Conservation (phyloP, 2,797 vertebrate species). For the Spinus olivaceus region DNA sequence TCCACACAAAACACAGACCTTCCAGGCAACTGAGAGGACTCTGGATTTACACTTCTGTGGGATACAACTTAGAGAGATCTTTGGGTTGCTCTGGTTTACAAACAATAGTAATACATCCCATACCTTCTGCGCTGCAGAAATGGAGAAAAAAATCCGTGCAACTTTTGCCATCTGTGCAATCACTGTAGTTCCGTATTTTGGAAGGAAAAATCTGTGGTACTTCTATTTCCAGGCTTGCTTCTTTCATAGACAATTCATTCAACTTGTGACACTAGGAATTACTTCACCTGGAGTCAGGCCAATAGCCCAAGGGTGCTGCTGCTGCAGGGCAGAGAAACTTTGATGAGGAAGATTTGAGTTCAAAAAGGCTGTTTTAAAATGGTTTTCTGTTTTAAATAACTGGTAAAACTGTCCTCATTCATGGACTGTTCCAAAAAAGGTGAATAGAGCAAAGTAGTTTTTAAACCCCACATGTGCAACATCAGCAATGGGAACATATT, state of each 20-base stretch:
- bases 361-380: neutral
- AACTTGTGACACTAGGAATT: neutral
- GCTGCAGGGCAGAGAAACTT: neutral
- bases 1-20: fast-evolving
- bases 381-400: slow-evolving; percentile 6
- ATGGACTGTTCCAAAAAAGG: neutral
- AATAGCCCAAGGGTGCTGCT: neutral
- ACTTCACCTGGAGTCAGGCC: neutral
- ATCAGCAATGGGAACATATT: neutral
- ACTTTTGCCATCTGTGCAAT: neutral
- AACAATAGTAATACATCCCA: neutral
- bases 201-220: neutral
- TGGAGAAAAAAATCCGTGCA: neutral
- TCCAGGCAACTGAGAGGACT: neutral
- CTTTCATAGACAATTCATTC: neutral
- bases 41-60: neutral
- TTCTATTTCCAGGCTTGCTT: neutral
- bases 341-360: neutral
- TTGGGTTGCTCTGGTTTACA: neutral
- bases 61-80: neutral
- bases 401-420: neutral
- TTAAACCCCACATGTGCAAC: neutral
- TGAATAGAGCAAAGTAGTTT: neutral
- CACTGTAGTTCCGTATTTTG: neutral
- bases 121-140: slow-evolving; percentile 20